Evolutionary conservation across 2,888 invertebrate genomes (phyloP).

Genomic region (Chymomyza procnemis): DNA sequence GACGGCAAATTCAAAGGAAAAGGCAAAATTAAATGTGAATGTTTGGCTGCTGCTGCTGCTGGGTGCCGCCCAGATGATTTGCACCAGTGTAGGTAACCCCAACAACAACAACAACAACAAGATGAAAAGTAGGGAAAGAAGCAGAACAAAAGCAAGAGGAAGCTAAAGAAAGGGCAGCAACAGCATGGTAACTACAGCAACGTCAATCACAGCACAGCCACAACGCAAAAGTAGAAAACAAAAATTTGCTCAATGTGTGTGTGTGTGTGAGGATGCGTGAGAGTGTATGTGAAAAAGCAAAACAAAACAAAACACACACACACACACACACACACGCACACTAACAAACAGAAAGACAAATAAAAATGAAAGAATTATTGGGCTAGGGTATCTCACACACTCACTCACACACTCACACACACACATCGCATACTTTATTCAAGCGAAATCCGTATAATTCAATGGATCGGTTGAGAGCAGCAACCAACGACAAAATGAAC

Average conservation of each 20-base stretch:
- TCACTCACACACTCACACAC: constrained; percentile 12
- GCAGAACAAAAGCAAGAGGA: neutral
- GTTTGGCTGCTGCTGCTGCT: constrained; percentile 50
- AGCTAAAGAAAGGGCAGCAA: constrained; percentile 17
- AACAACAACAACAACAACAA: constrained; percentile 10
- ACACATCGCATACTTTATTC: constrained; percentile 53
- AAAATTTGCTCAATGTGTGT: constrained; percentile 17
- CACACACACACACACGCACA: constrained; percentile 27
- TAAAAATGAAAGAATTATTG: constrained; percentile 51
- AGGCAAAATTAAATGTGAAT: constrained; percentile 57
- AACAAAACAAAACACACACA: constrained; percentile 48
- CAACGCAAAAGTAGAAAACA: constrained; percentile 47
- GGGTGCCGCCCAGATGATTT: constrained; percentile 79
- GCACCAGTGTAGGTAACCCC: constrained; percentile 55
- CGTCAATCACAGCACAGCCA: constrained; percentile 58
- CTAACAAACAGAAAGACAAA: constrained; percentile 26
- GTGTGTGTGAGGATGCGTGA: constrained; percentile 16
- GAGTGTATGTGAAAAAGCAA: constrained; percentile 36
- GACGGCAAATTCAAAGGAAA: constrained; percentile 35
- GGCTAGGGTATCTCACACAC: constrained; percentile 32
- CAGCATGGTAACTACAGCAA: constrained; percentile 52
- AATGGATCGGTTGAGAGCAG: constrained; percentile 56
- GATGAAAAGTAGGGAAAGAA: neutral
- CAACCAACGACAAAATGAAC: constrained; percentile 46
- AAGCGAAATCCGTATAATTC: constrained; percentile 64